These are phyloP conservation scores for Chrysolina americana DNA, from an alignment of 2,888 invertebrate genomes.

Conservation along the genomic window DNA sequence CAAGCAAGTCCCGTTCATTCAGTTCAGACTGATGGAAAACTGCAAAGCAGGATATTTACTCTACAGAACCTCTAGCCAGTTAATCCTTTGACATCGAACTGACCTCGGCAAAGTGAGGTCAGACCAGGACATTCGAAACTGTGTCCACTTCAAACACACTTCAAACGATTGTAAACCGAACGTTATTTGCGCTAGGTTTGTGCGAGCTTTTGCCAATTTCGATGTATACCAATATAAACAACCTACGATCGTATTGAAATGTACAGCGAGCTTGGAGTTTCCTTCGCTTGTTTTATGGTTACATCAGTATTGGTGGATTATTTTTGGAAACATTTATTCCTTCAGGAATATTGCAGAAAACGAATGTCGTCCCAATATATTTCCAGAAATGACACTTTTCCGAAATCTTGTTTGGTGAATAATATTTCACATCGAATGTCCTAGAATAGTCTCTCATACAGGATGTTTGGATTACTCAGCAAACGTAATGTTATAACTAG, in stretches of 20 bases:
- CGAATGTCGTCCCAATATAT: too few relatives aligned
- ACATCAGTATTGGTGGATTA: not conserved
- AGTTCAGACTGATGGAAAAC: not conserved
- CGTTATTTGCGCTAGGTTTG: constrained; percentile 55
- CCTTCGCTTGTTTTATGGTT: not conserved
- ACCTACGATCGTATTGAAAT: constrained; percentile 47
- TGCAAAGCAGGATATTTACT: constrained; percentile 45
- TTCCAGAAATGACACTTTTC: too few relatives aligned
- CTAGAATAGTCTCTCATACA: too few relatives aligned
- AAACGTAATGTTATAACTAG: too few relatives aligned
- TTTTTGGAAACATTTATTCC: not conserved
- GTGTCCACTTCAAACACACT: constrained; percentile 56
- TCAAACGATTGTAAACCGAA: constrained; percentile 56
- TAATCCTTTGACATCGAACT: constrained; percentile 57
- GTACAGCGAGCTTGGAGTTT: constrained; percentile 22
- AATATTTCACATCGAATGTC: too few relatives aligned
- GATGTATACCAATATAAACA: constrained; percentile 43
- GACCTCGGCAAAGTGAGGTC: constrained; percentile 52
- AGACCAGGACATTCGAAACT: constrained; percentile 51
- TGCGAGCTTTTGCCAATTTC: constrained; percentile 38
- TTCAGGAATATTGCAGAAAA: too few relatives aligned
- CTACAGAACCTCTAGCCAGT: constrained; percentile 52
- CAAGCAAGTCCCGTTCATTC: not conserved
- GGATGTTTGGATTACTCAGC: too few relatives aligned
- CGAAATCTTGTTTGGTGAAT: too few relatives aligned